phyloP scores from a whole-genome alignment of 2,888 invertebrate species.

The Seira musarum region DNA sequence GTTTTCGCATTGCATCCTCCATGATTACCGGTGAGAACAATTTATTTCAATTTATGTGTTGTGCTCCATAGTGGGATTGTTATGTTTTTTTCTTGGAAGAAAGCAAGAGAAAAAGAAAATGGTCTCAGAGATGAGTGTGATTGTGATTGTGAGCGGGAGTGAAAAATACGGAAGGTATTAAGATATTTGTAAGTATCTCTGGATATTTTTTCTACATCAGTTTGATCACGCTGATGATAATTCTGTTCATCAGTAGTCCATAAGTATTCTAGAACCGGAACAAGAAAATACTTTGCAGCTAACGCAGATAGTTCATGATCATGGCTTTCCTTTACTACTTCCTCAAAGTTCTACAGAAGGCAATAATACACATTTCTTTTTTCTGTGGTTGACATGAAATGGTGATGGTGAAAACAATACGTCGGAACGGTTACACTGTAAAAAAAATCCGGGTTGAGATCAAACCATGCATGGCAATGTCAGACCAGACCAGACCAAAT shows the following conservation, averaged over 20 bases:
- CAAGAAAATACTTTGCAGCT: too few species aligned
- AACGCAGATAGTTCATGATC: too few species aligned
- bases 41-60: constrained; percentile 68
- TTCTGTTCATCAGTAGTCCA: constrained; percentile 10
- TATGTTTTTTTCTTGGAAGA: not conserved
- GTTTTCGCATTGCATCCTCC: constrained; percentile 66
- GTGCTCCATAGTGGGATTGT: constrained; percentile 52
- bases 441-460: too few species aligned
- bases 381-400: too few species aligned
- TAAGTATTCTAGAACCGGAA: constrained; percentile 16
- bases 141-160: too few species aligned
- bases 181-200: constrained; percentile 37
- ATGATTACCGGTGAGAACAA: constrained; percentile 68
- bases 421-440: too few species aligned
- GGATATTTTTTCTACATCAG: constrained; percentile 17
- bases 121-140: not conserved
- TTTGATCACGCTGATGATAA: constrained; percentile 19
- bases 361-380: too few species aligned
- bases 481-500: too few species aligned
- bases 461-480: too few species aligned
- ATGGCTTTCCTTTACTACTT: too few species aligned
- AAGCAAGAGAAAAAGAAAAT: not conserved
- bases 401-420: too few species aligned
- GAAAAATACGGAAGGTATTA: constrained; percentile 50
- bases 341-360: too few species aligned